Evolutionary conservation across 2,113 vertebrate genomes (phyloP).

Genomic region (Chionomys nivalis): DNA sequence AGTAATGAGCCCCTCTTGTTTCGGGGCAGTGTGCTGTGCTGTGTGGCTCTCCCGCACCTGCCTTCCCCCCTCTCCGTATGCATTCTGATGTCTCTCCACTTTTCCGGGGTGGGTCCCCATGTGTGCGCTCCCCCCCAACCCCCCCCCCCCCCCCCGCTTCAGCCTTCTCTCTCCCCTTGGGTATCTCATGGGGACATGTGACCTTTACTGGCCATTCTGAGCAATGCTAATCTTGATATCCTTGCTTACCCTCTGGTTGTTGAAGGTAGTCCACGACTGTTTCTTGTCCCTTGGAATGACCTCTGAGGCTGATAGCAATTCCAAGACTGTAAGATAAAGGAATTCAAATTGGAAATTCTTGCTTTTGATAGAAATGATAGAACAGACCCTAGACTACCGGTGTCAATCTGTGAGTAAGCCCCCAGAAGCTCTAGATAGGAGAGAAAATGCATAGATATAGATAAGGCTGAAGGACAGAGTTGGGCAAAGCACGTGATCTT

Average conservation of each 20-base stretch:
- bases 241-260: conserved; percentile 52
- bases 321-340: conserved; percentile 64
- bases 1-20: conserved; percentile 3
- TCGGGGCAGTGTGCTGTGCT: background rate
- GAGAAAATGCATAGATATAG: background rate
- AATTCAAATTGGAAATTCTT: conserved; percentile 53
- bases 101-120: background rate
- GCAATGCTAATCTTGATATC: conserved; percentile 64
- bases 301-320: conserved; percentile 59
- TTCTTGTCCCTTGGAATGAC: conserved; percentile 26
- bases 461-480: background rate
- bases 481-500: background rate
- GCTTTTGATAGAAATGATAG: background rate
- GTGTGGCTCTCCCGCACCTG: background rate
- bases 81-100: background rate
- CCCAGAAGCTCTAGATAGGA: background rate
- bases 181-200: background rate
- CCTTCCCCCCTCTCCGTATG: accelerated
- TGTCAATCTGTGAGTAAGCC: background rate
- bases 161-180: background rate
- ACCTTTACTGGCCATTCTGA: background rate
- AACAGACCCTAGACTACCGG: background rate
- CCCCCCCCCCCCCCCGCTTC: too few species aligned
- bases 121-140: too few species aligned
- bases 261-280: conserved; percentile 32